phyloP scores from a whole-genome alignment of 2,113 vertebrate species.

The Lanius ludovicianus region DNA sequence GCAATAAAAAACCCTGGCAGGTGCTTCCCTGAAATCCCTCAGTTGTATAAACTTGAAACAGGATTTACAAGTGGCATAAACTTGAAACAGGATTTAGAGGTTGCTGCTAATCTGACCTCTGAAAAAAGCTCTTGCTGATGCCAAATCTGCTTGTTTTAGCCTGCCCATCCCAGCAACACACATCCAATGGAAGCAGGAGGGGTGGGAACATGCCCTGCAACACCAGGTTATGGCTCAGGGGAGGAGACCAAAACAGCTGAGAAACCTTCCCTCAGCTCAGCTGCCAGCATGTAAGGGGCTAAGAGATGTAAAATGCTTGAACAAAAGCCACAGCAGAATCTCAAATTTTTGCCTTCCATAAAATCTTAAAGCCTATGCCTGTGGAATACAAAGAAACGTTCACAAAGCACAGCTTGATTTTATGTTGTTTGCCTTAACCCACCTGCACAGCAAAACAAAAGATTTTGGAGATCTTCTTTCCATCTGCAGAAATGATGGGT shows the following conservation, averaged over 20 bases:
- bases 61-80: not conserved
- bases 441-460: not conserved
- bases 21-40: not conserved
- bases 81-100: not conserved
- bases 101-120: not conserved
- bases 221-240: rapidly evolving
- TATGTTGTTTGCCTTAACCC: not conserved
- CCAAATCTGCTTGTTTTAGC: not conserved
- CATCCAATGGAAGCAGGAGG: rapidly evolving
- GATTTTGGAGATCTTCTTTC: not conserved
- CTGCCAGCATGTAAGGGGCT: not conserved
- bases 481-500: not conserved
- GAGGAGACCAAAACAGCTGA: not conserved
- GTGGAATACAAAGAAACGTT: not conserved
- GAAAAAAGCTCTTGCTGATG: not conserved
- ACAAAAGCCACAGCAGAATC: not conserved
- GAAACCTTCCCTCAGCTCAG: not conserved
- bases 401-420: not conserved
- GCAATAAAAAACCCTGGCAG: not conserved
- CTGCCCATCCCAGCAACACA: not conserved
- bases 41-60: not conserved
- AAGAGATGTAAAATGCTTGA: not conserved
- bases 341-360: not conserved
- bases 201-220: not conserved
- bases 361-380: not conserved